phyloP scores from a whole-genome alignment of 2,888 invertebrate genomes.

The Ochlodes sylvanus region DNA sequence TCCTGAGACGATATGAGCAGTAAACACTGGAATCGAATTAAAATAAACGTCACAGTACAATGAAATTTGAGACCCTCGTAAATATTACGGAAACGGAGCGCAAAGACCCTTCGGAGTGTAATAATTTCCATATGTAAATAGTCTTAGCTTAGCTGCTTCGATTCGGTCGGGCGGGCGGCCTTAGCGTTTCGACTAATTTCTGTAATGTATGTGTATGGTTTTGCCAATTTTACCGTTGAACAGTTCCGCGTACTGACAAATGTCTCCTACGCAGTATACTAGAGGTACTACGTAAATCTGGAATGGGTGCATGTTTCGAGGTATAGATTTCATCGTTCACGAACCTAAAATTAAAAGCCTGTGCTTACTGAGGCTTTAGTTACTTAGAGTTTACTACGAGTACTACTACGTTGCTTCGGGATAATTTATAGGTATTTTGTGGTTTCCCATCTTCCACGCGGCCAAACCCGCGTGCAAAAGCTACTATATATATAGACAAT shows the following conservation, averaged over 20 bases:
- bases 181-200: conserved; percentile 10
- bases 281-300: too few relatives aligned
- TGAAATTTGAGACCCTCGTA: conserved; percentile 18
- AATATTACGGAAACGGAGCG: conserved; percentile 12
- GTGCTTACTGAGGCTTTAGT: too few relatives aligned
- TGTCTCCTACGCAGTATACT: background rate
- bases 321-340: background rate
- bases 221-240: conserved; percentile 11
- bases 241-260: background rate
- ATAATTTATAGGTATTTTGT: too few relatives aligned
- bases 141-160: conserved; percentile 5
- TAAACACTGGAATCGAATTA: conserved; percentile 5
- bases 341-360: too few relatives aligned
- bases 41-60: conserved; percentile 11
- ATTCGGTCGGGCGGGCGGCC: background rate
- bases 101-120: conserved; percentile 2
- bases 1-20: background rate
- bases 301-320: background rate
- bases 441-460: too few relatives aligned
- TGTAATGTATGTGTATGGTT: conserved; percentile 7
- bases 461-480: too few relatives aligned
- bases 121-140: conserved; percentile 20
- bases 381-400: too few relatives aligned
- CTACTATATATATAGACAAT: too few relatives aligned
- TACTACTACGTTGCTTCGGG: too few relatives aligned